Evolutionary conservation across 2,888 invertebrate species (phyloP).

Genomic region (Aethes cnicana): DNA sequence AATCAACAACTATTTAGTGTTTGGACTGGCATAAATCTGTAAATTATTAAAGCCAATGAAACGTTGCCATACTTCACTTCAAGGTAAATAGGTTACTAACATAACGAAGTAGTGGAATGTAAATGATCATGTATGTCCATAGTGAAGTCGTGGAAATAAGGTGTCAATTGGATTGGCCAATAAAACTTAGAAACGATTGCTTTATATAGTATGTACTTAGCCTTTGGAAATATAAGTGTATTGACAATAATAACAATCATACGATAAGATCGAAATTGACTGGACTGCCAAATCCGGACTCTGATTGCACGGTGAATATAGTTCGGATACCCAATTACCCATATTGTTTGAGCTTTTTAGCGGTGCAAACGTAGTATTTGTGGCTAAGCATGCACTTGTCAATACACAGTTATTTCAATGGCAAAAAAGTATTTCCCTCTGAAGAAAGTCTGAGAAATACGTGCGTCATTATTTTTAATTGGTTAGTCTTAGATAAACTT

Average conservation of each 20-base stretch:
- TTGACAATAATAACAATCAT: slow-evolving; percentile 2
- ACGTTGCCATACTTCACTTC: slow-evolving; percentile 13
- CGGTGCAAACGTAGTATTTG: not conserved
- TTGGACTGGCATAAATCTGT: not conserved
- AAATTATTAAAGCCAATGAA: slow-evolving; percentile 10
- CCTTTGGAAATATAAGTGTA: not conserved
- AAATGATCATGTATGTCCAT: not conserved
- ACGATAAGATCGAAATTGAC: slow-evolving; percentile 1
- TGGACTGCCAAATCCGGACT: not conserved
- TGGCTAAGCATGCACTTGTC: not conserved
- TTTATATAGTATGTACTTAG: not conserved
- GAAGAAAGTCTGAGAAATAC: not conserved
- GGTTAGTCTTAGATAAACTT: too few relatives aligned
- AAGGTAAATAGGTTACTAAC: not conserved
- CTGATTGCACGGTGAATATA: not conserved
- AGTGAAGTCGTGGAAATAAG: slow-evolving; percentile 1
- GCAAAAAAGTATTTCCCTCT: not conserved
- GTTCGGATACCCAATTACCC: not conserved
- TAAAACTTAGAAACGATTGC: slow-evolving; percentile 1
- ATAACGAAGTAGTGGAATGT: not conserved
- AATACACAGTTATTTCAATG: slow-evolving; percentile 4
- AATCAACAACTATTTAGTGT: not conserved
- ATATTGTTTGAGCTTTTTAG: not conserved
- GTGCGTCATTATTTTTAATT: not conserved
- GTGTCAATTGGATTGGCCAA: slow-evolving; percentile 2